phyloP scores from a whole-genome alignment of 1,140 invertebrate species.

The Lordiphosa stackelbergi region DNA sequence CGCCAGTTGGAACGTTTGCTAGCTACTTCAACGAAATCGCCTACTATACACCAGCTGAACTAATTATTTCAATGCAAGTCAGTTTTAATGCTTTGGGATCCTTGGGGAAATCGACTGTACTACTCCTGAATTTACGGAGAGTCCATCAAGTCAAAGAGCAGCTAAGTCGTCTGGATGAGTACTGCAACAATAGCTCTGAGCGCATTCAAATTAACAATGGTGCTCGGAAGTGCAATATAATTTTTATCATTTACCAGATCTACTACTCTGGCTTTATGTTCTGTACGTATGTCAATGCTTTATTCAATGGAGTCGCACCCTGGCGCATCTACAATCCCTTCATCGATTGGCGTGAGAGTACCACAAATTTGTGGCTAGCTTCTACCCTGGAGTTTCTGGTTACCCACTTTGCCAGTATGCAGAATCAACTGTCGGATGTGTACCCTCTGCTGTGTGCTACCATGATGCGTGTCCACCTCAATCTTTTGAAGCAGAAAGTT shows the following conservation, averaged over 20 bases:
- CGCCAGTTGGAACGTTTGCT: too few relatives aligned
- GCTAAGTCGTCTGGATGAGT: conserved; percentile 18
- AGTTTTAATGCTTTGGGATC: too few relatives aligned
- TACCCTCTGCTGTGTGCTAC: conserved; percentile 29
- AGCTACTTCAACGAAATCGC: too few relatives aligned
- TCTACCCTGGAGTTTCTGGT: conserved; percentile 10
- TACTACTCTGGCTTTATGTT: conserved; percentile 19
- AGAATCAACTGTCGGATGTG: conserved; percentile 20
- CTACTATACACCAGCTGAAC: too few relatives aligned
- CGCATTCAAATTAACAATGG: conserved; percentile 20
- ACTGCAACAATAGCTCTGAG: conserved; percentile 12
- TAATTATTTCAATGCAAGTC: too few relatives aligned
- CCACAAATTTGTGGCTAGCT: conserved; percentile 11
- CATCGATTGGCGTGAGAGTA: conserved; percentile 25
- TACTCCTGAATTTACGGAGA: too few relatives aligned
- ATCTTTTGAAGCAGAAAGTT: conserved; percentile 21
- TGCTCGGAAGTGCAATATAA: conserved; percentile 26
- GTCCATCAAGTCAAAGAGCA: too few relatives aligned
- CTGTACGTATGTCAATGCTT: conserved; percentile 5
- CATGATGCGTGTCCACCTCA: conserved; percentile 21
- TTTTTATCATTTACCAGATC: conserved; percentile 18
- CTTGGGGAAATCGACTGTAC: too few relatives aligned
- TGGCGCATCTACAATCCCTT: conserved; percentile 43
- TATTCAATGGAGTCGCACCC: conserved; percentile 5
- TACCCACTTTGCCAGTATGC: conserved; percentile 1